Evolutionary conservation across 2,113 vertebrate species (phyloP).

Genomic region (Tenebrosternarchus preto): DNA sequence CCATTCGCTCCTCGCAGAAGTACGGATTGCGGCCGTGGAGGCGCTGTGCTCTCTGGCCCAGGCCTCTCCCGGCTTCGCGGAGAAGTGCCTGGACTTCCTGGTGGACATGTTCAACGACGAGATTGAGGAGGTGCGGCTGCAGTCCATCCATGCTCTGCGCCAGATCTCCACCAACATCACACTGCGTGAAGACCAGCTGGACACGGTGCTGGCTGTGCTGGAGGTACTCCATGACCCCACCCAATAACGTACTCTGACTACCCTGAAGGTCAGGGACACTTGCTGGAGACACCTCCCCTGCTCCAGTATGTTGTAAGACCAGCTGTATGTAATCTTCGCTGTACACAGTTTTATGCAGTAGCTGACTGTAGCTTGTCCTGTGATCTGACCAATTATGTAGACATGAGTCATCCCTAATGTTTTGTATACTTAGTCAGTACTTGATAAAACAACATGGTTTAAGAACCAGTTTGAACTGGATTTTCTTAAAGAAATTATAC

Average conservation of each 20-base stretch:
- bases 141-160: constrained; percentile 95
- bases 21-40: constrained; percentile 93
- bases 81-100: constrained; percentile 96
- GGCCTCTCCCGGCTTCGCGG: constrained; percentile 88
- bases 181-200: constrained; percentile 93
- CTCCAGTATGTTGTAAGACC: no score
- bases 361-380: no score
- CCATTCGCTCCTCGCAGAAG: constrained; percentile 74
- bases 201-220: constrained; percentile 92
- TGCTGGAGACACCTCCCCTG: no score
- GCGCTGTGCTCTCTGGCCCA: constrained; percentile 90
- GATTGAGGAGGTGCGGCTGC: constrained; percentile 94
- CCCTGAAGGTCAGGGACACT: no score
- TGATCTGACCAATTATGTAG: no score
- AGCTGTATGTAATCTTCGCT: no score
- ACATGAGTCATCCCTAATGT: background rate
- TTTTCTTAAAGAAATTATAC: background rate
- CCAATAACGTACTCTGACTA: background rate
- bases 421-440: background rate
- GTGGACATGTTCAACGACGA: constrained; percentile 99
- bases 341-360: no score
- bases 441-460: background rate
- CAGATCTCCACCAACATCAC: constrained; percentile 95
- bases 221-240: constrained; percentile 76
- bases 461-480: background rate